phyloP scores from a whole-genome alignment of 2,797 vertebrate species.

The Heterohyrax brucei region DNA sequence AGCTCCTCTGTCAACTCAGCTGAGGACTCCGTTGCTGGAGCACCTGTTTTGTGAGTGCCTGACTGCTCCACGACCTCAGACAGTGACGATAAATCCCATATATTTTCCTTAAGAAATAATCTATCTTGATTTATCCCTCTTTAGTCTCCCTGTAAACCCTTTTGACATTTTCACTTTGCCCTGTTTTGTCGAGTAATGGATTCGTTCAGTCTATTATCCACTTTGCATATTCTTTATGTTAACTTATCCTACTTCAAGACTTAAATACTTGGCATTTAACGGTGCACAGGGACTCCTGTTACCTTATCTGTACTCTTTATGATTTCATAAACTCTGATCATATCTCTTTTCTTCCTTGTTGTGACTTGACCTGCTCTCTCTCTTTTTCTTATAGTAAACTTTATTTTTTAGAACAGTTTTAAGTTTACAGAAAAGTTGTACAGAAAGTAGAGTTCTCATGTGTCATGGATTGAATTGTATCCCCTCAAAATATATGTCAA shows the following conservation, averaged over 20 bases:
- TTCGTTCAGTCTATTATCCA: conserved; percentile 7
- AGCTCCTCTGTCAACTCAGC: background rate
- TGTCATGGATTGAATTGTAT: too few species aligned
- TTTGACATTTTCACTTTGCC: conserved; percentile 46
- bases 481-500: too few species aligned
- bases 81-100: conserved; percentile 12
- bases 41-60: background rate
- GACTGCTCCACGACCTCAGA: conserved; percentile 5
- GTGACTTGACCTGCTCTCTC: background rate
- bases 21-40: background rate
- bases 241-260: conserved; percentile 41
- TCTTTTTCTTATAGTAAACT: background rate
- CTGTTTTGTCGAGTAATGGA: conserved; percentile 17
- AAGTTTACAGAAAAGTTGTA: background rate
- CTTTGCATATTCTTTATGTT: background rate
- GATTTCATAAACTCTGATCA: conserved; percentile 39
- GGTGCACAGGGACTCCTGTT: conserved; percentile 26
- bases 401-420: background rate
- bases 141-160: conserved; percentile 31
- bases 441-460: background rate
- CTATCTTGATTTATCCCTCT: conserved; percentile 13
- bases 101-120: conserved; percentile 61
- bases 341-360: conserved; percentile 55
- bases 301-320: background rate
- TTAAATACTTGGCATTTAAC: conserved; percentile 61